Conservation (phyloP, 2,113 vertebrate genomes). For the Entosphenus tridentatus region DNA sequence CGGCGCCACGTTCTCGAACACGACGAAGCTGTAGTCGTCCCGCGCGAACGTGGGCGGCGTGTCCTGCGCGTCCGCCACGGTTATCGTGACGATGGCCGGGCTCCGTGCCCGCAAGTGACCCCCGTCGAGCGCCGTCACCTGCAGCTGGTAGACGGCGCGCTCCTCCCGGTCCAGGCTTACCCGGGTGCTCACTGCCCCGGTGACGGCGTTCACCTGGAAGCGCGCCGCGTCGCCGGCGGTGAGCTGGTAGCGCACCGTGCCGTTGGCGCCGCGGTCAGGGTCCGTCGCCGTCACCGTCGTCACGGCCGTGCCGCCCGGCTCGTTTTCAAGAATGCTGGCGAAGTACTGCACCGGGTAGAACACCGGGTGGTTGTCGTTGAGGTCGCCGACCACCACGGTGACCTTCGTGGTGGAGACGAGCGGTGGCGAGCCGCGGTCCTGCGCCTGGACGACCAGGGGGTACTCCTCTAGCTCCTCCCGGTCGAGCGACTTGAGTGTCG, state of each 20-base stretch:
- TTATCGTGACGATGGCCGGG: slow-evolving; percentile 72
- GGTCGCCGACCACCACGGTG: slow-evolving; percentile 53
- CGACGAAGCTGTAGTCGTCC: slow-evolving; percentile 64
- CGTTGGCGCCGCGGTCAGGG: slow-evolving; percentile 58
- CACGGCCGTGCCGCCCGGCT: slow-evolving; percentile 54
- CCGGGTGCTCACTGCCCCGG: slow-evolving; percentile 52
- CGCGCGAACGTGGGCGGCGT: slow-evolving; percentile 72
- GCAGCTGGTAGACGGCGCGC: slow-evolving; percentile 61
- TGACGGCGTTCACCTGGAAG: slow-evolving; percentile 56
- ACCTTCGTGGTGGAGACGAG: slow-evolving; percentile 39
- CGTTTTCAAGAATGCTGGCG: slow-evolving; percentile 75
- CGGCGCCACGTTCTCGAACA: slow-evolving; percentile 67
- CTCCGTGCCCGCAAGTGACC: slow-evolving; percentile 45
- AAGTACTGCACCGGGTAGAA: slow-evolving; percentile 92
- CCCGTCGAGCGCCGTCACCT: slow-evolving; percentile 52
- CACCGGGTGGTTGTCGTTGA: slow-evolving; percentile 78
- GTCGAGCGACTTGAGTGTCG: slow-evolving; percentile 42
- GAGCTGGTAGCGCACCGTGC: slow-evolving; percentile 61
- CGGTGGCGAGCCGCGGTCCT: slow-evolving; percentile 50
- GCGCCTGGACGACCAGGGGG: slow-evolving; percentile 41
- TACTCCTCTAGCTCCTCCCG: slow-evolving; percentile 51
- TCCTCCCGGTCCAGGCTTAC: slow-evolving; percentile 70
- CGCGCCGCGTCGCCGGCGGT: slow-evolving; percentile 54
- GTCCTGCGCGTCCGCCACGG: slow-evolving; percentile 77
- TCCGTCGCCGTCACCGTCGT: slow-evolving; percentile 58